A percentile compares a stretch with the other conserved stretches of the same genome.
Conservation (phyloP, 2,113 vertebrate genomes). For the Channa maculata region DNA sequence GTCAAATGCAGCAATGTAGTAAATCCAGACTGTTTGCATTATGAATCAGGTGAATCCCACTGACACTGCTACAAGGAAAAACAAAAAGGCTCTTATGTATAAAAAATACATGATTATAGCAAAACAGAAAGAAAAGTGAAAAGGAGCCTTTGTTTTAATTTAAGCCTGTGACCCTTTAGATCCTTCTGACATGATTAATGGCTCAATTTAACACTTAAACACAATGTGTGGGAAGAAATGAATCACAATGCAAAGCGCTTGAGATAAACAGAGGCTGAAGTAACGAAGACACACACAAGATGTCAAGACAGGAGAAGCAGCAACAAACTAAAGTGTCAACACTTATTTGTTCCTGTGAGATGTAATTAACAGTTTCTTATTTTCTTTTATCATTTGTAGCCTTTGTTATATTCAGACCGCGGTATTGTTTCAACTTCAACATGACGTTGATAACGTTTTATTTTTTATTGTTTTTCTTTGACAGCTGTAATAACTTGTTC, state of each 20-base stretch:
- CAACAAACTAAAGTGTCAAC: slow-evolving; percentile 4
- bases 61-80: not conserved
- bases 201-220: slow-evolving; percentile 38
- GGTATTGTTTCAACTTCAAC: too few species aligned
- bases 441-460: too few species aligned
- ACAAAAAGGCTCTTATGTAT: not conserved
- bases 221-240: slow-evolving; percentile 35
- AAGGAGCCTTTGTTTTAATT: not conserved
- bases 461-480: too few species aligned
- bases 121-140: not conserved
- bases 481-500: too few species aligned
- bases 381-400: not conserved
- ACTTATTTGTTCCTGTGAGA: not conserved
- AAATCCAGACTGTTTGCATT: too few species aligned
- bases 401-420: too few species aligned
- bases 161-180: not conserved
- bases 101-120: not conserved
- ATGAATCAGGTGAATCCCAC: too few species aligned
- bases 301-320: not conserved
- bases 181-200: slow-evolving; percentile 33
- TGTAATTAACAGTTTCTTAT: not conserved
- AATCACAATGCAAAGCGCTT: slow-evolving; percentile 26
- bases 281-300: slow-evolving; percentile 15
- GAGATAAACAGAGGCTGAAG: slow-evolving; percentile 35
- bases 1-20: too few species aligned